Percentiles rank a stretch among this genome's conserved stretches.
Conservation (phyloP, 2,888 invertebrate species). For the Acronicta psi region DNA sequence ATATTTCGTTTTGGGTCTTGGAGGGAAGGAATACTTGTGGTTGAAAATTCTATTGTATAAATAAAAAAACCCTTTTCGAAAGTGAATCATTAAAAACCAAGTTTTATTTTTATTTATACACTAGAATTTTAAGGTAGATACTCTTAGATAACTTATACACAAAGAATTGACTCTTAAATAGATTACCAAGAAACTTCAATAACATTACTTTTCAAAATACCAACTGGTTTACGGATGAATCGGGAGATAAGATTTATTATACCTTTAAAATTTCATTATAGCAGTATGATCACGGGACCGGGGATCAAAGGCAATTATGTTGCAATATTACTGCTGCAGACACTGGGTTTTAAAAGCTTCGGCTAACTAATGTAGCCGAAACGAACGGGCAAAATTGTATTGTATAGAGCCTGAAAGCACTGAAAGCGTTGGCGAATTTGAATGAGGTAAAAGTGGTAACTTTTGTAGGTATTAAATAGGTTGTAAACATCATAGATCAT, state of each 20-base stretch:
- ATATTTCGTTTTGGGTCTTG: no score
- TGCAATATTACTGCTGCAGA: neutral
- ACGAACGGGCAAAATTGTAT: neutral
- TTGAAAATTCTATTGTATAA: no score
- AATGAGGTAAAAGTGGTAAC: neutral
- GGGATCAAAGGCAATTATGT: neutral
- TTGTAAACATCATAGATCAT: no score
- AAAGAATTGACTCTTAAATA: no score
- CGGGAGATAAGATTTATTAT: neutral
- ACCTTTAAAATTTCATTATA: neutral
- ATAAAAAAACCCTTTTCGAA: no score
- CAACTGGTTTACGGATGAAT: neutral
- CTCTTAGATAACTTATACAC: no score
- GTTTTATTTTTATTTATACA: no score
- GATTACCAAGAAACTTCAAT: neutral
- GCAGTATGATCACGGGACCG: neutral
- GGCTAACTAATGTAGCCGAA: neutral
- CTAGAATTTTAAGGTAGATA: no score
- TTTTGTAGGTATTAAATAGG: no score
- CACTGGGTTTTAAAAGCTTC: neutral
- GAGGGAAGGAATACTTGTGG: no score
- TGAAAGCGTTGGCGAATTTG: neutral
- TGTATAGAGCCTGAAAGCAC: neutral
- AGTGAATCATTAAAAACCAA: no score
- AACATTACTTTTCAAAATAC: neutral